Base-by-base conservation (phyloP, 2,888 invertebrate species). In the Polymixis flavicincta region DNA sequence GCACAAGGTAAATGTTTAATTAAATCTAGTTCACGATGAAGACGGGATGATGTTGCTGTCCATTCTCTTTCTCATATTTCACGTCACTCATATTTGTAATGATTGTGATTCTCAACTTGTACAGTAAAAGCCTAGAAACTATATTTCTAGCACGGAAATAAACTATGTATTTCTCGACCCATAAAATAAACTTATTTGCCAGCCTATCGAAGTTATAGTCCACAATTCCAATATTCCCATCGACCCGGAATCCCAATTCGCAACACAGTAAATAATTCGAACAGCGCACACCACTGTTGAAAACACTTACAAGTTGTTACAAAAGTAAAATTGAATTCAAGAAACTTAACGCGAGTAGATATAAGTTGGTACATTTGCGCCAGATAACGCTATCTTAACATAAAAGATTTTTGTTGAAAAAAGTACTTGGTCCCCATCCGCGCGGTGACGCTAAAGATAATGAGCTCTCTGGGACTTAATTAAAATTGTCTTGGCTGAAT, bases 401-500 rank as follows among this genome's bases (percentile, higher is more conserved):
- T 82, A 85, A 85, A 87, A 86, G 84, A 78, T 77, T 86, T 85
- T 85, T 85, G 76, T 73, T 61, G 68, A 37, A 74, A 87, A 82
- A 87, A 85, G 75, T 75, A 80, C 72, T 79, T 77, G 79, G 75
- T 86, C 72, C 80, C 72, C 69, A 73, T 68, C 78, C 82, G 69
- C 79, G 71, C 79, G 76, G 78, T 85, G 87, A 84, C 88, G 84
- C 74, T 77, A 74, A 70, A 83, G 89, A 90, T 90, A 90, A 90
- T 90, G 87, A 90, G 86, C 86, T 84, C 89, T 84, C 82, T 82
- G 83, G 86, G 85, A 88, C 90, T 89, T 90, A 89, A 90, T 90
- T 90, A 90, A 90, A 89, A 89, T 88, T 89, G 89, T 89, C 89
- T 86, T 85, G 83, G 84, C 83, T 83, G 80, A 82, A 80, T 87